Conservation (phyloP, 2,113 vertebrate species). For the Podarcis raffonei region DNA sequence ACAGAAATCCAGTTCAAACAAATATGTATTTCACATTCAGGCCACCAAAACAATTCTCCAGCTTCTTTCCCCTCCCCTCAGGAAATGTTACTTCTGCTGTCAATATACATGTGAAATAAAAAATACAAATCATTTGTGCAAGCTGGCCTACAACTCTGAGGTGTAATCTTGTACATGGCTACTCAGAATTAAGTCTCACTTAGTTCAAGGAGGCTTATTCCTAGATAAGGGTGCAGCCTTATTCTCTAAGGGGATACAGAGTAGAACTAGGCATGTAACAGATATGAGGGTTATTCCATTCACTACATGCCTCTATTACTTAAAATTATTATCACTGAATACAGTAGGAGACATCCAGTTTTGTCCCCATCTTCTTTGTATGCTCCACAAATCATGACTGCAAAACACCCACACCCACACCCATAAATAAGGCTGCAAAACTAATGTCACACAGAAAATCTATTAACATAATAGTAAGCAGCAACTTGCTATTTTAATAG, state of each 20-base stretch:
- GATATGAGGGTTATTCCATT: neutral
- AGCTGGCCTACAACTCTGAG: neutral
- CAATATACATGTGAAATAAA: neutral
- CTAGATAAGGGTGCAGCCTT: neutral
- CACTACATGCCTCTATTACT: neutral
- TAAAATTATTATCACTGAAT: neutral
- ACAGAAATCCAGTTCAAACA: slow-evolving; percentile 20
- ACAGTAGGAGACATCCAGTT: too few species aligned
- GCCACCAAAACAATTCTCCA: neutral
- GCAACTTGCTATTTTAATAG: neutral
- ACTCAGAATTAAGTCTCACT: too few species aligned
- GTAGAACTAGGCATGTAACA: neutral
- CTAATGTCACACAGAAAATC: neutral
- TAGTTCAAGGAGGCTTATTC: too few species aligned
- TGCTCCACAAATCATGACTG: too few species aligned
- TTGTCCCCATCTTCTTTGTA: too few species aligned
- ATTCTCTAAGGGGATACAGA: neutral
- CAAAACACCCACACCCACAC: too few species aligned
- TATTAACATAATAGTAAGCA: neutral
- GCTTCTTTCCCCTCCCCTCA: neutral
- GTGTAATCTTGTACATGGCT: neutral
- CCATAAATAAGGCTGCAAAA: neutral
- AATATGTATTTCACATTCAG: neutral
- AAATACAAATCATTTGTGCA: neutral
- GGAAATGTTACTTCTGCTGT: neutral